Conservation (phyloP, 2,113 vertebrate genomes). For the Pterocles gutturalis region DNA sequence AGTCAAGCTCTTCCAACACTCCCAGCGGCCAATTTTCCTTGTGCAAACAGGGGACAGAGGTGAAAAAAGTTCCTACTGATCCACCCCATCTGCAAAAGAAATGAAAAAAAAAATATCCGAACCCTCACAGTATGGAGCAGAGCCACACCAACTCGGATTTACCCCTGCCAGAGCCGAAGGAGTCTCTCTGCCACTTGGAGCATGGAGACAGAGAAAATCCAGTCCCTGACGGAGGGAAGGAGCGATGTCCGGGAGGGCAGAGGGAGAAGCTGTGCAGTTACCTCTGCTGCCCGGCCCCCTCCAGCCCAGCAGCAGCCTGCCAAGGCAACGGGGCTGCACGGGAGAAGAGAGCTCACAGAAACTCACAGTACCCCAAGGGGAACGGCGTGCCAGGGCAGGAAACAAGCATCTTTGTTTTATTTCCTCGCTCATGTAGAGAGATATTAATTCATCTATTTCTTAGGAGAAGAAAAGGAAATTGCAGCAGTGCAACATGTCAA, state of each 20-base stretch:
- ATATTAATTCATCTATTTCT: neutral
- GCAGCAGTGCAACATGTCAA: neutral
- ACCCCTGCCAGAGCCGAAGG: neutral
- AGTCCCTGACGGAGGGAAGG: neutral
- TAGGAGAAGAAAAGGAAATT: constrained; percentile 20
- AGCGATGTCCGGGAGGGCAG: neutral
- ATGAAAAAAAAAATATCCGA: neutral
- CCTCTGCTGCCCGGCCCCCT: neutral
- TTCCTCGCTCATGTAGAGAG: neutral
- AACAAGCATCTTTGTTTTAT: neutral
- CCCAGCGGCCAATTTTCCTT: neutral
- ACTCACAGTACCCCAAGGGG: neutral
- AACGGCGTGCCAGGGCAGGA: neutral
- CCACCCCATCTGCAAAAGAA: neutral
- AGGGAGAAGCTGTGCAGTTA: neutral
- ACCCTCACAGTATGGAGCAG: neutral
- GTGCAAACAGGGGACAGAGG: neutral
- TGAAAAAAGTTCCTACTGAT: neutral
- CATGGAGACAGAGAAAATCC: neutral
- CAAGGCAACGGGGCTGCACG: neutral
- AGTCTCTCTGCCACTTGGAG: neutral
- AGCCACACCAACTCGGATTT: neutral
- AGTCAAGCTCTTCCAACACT: neutral
- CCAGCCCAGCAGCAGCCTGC: neutral
- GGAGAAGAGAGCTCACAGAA: neutral